Base-by-base conservation (phyloP, 1,140 invertebrate genomes). In the Cylas formicarius region DNA sequence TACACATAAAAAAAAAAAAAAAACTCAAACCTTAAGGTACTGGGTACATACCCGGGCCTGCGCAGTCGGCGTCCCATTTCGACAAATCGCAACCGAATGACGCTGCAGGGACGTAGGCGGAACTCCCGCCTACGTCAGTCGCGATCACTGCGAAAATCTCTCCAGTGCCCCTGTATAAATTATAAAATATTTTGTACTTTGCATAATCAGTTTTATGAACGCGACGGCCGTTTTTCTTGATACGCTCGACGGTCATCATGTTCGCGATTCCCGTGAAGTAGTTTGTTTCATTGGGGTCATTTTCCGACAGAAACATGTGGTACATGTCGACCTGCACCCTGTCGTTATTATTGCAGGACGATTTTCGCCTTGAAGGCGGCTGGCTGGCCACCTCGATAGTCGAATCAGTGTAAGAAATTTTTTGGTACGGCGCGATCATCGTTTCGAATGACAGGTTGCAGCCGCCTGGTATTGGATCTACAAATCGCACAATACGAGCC, bases 381-480 rank as follows among this genome's bases (percentile, higher is more conserved):
- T 80, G 76, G 11, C 69, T 72, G 43, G 79, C 73, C 1, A 86
- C 70, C 23, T 56, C 64, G 3, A 82, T 68, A 22, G 74, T 69
- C n/a, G 71, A 62, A 31, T 71, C 54, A 21, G 59, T 70, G 22
- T 72, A 67, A 2, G 43, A 49, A 1, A 80, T 52, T 21, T 65
- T 65, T 50, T 84, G 67, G 56, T 74, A 86, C 6, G 85, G 82
- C 13, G 81, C 74, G 44, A 72, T 73, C 55, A 74, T 65, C n/a
- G 77, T 63, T 27, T 73, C 61, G 51, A 78, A 78, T 55, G 82
- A 78, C 71, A 84, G 73, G 50, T 83, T 86, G 57, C 84, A 87
- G 20, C 81, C 84, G 44, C 85, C 85, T 27, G 84, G 84, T 53
- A 86, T 68, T 3, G 85, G 84, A 58, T 76, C 84, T 86, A 63